Conservation (phyloP, 2,797 vertebrate genomes). For the Anabacerthia variegaticeps region DNA sequence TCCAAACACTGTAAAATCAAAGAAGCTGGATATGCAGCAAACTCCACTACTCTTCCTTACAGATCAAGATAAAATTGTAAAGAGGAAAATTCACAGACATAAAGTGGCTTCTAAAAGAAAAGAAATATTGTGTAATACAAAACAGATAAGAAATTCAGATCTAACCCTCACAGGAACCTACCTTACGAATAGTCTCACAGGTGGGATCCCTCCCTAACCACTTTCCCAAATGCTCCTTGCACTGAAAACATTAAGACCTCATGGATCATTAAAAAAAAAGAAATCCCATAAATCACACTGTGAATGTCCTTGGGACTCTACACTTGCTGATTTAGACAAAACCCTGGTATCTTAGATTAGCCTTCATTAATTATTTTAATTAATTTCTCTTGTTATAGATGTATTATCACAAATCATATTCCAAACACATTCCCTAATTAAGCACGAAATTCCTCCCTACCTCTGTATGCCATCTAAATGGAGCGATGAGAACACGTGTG, state of each 20-base stretch:
- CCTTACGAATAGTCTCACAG: neutral
- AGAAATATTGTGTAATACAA: neutral
- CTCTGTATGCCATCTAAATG: neutral
- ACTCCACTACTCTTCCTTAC: slow-evolving; percentile 19
- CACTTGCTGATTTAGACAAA: slow-evolving; percentile 44
- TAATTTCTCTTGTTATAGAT: slow-evolving; percentile 21
- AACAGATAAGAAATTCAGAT: neutral
- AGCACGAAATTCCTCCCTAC: neutral
- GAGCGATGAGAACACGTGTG: neutral
- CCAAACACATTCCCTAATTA: slow-evolving; percentile 33
- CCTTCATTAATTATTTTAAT: slow-evolving; percentile 43
- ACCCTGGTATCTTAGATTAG: slow-evolving; percentile 17
- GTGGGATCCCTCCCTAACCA: neutral
- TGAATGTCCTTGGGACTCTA: slow-evolving; percentile 10
- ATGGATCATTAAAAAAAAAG: neutral
- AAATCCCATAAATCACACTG: neutral
- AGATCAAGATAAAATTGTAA: slow-evolving; percentile 31
- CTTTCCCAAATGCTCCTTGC: neutral
- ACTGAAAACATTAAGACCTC: neutral
- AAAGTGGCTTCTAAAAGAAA: neutral
- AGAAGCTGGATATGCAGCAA: slow-evolving; percentile 24
- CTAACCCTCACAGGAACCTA: neutral
- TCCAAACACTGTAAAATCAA: slow-evolving; percentile 45
- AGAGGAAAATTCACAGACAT: slow-evolving; percentile 41
- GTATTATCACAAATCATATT: slow-evolving; percentile 33